phyloP scores from a whole-genome alignment of 2,797 vertebrate species.

The Acanthurus tractus region DNA sequence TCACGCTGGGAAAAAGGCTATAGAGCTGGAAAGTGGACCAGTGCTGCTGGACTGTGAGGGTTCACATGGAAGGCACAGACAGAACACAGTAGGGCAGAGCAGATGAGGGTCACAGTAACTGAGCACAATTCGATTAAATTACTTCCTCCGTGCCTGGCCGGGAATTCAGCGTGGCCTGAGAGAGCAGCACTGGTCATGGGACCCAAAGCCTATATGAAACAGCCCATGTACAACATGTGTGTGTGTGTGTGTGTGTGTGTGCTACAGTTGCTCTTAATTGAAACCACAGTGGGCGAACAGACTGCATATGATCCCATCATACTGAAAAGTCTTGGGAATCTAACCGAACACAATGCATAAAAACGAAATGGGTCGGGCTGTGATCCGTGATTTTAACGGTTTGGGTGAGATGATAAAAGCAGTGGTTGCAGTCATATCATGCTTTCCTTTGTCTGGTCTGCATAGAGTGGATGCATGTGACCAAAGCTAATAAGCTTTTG shows the following conservation, averaged over 20 bases:
- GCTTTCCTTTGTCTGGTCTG: neutral
- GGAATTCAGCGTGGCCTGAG: conserved; percentile 21
- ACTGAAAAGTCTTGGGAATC: no score
- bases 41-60: conserved; percentile 29
- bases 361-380: neutral
- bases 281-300: no score
- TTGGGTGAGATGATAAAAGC: conserved; percentile 11
- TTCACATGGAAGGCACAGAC: conserved; percentile 46
- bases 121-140: conserved; percentile 57
- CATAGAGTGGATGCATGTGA: conserved; percentile 26
- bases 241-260: neutral
- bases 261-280: neutral
- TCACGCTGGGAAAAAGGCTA: conserved; percentile 41
- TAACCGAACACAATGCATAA: no score
- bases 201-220: neutral
- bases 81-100: conserved; percentile 19
- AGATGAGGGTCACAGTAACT: conserved; percentile 45
- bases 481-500: conserved; percentile 18
- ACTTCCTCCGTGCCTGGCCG: conserved; percentile 38
- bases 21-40: conserved; percentile 36
- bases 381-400: conserved; percentile 1
- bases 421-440: conserved; percentile 20
- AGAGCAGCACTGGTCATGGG: conserved; percentile 23
- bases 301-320: no score
- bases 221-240: neutral